Evolutionary conservation across 2,888 invertebrate genomes (phyloP).

Genomic region (Acholoe squamosa): DNA sequence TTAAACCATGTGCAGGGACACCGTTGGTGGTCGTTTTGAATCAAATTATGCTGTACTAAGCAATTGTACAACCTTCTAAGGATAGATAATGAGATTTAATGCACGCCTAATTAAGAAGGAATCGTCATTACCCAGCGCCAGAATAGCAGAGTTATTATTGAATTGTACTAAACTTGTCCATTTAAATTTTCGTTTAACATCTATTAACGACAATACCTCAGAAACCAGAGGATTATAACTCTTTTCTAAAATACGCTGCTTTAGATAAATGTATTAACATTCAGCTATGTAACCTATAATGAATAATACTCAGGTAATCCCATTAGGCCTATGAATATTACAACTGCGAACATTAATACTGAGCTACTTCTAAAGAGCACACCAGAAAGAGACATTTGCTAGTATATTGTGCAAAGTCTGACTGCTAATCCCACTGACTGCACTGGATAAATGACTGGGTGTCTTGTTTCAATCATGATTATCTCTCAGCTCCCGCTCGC

Average conservation of each 20-base stretch:
- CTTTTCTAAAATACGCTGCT: background rate
- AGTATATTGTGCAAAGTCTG: background rate
- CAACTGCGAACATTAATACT: no score
- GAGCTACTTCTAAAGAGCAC: no score
- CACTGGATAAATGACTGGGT: conserved; percentile 14
- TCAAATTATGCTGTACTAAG: background rate
- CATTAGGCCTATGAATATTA: no score
- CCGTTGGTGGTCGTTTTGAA: background rate
- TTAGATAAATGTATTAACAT: background rate
- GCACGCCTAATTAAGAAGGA: background rate
- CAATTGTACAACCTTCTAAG: background rate
- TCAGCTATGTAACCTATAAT: background rate
- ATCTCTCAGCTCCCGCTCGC: background rate
- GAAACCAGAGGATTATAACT: background rate
- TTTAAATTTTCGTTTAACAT: no score
- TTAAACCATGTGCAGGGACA: background rate
- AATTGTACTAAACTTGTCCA: no score
- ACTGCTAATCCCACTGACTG: conserved; percentile 12
- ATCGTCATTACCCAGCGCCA: background rate
- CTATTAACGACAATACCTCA: background rate
- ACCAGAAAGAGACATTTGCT: background rate
- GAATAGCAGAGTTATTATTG: background rate
- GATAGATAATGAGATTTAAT: conserved; percentile 14
- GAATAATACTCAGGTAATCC: background rate
- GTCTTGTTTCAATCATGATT: conserved; percentile 16